These are phyloP conservation scores for Cactoblastis cactorum DNA, from an alignment of 2,888 invertebrate species.

Conservation along the genomic window DNA sequence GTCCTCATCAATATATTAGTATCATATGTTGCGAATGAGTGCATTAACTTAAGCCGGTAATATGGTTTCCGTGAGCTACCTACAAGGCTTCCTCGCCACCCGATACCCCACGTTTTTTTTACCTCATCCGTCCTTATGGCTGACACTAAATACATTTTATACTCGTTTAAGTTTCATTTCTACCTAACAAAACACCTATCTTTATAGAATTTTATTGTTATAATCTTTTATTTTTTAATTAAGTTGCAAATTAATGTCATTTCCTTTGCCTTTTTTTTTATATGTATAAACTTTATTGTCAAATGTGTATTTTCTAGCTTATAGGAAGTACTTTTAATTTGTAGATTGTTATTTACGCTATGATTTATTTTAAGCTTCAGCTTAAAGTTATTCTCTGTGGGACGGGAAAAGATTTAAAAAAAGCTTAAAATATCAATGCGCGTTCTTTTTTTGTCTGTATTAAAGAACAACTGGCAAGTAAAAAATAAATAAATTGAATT, in stretches of 20 bases:
- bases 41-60: slow-evolving; percentile 51
- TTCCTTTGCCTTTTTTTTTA: neutral
- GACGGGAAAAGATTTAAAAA: too few relatives aligned
- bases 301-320: neutral
- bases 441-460: neutral
- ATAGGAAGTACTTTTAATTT: neutral
- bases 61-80: slow-evolving; percentile 57
- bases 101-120: slow-evolving; percentile 45
- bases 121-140: slow-evolving; percentile 31
- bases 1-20: slow-evolving; percentile 26
- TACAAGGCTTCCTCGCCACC: slow-evolving; percentile 41
- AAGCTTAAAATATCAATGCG: neutral
- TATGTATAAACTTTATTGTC: neutral
- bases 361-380: neutral
- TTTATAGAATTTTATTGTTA: neutral
- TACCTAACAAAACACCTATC: neutral
- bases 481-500: neutral
- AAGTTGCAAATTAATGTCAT: neutral
- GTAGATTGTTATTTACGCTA: neutral
- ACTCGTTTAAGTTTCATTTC: neutral
- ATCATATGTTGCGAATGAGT: slow-evolving; percentile 38
- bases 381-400: slow-evolving; percentile 5
- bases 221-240: neutral
- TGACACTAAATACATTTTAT: slow-evolving; percentile 19
- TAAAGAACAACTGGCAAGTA: neutral